phyloP scores from a whole-genome alignment of 2,797 vertebrate genomes.

The Tragelaphus eurycerus region DNA sequence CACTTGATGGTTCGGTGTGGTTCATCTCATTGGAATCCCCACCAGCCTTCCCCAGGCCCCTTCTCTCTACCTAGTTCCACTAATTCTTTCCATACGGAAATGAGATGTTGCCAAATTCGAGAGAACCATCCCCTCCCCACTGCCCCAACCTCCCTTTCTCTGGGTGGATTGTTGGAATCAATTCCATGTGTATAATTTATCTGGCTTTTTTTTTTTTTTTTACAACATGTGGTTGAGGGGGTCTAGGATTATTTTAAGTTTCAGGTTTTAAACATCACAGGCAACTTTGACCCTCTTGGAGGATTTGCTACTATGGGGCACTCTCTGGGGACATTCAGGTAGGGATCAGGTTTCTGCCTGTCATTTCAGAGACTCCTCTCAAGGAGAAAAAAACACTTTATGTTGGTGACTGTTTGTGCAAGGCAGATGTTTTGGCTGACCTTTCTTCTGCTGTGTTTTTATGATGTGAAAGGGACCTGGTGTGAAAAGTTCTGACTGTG shows the following conservation, averaged over 20 bases:
- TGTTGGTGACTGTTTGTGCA: not conserved
- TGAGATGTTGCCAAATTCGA: not conserved
- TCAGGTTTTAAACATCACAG: conserved; percentile 58
- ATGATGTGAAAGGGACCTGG: not conserved
- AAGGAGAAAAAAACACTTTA: not conserved
- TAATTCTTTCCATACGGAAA: conserved; percentile 13
- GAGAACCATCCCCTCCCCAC: fast-evolving
- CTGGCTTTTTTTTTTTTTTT: not conserved
- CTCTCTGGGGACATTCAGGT: not conserved
- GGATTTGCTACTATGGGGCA: conserved; percentile 25
- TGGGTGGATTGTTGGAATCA: not conserved
- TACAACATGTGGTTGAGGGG: not conserved
- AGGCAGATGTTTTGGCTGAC: not conserved
- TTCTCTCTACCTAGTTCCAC: fast-evolving
- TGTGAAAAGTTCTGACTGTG: not conserved
- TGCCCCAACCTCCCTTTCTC: not conserved
- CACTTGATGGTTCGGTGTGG: fast-evolving
- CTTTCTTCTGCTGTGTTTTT: no score
- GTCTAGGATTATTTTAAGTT: conserved; percentile 41
- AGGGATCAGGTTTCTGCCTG: not conserved
- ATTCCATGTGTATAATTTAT: not conserved
- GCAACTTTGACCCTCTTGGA: not conserved
- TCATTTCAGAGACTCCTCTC: not conserved
- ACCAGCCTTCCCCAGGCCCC: not conserved
- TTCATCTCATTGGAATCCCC: not conserved